A percentile compares a stretch with the other conserved stretches of the same genome.
These are phyloP conservation scores for Eupsittula cactorum DNA, from an alignment of 2,113 vertebrate genomes.

Conservation along the genomic window DNA sequence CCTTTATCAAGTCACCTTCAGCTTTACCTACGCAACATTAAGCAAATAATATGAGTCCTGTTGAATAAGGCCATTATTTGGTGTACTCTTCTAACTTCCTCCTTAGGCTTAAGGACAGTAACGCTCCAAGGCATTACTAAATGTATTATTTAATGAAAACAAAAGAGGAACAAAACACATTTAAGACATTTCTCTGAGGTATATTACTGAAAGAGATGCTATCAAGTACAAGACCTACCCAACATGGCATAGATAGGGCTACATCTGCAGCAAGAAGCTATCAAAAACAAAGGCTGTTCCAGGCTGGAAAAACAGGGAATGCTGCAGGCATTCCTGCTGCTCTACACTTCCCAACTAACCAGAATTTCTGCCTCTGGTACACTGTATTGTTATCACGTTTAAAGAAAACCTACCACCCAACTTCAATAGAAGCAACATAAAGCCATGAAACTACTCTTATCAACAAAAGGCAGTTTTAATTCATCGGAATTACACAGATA, in stretches of 20 bases:
- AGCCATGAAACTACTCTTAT: neutral
- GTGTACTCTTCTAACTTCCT: neutral
- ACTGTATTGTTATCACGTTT: accelerated
- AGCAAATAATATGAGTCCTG: neutral
- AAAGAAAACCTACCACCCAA: neutral
- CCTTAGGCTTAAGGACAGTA: neutral
- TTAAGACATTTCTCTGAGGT: neutral
- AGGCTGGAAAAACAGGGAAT: neutral
- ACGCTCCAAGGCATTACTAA: neutral
- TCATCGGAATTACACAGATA: neutral
- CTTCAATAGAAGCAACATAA: neutral
- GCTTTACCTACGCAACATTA: neutral
- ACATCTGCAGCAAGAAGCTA: neutral
- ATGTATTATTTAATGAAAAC: neutral
- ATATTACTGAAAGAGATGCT: neutral
- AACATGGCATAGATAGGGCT: neutral
- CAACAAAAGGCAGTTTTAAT: neutral
- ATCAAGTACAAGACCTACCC: neutral
- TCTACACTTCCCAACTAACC: accelerated
- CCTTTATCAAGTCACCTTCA: neutral
- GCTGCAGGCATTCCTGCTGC: neutral
- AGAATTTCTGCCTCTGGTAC: neutral
- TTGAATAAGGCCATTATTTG: neutral
- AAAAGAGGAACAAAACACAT: neutral
- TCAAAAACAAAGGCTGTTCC: neutral